Conservation (phyloP, 2,888 invertebrate species). For the Pristionchus fissidentatus region DNA sequence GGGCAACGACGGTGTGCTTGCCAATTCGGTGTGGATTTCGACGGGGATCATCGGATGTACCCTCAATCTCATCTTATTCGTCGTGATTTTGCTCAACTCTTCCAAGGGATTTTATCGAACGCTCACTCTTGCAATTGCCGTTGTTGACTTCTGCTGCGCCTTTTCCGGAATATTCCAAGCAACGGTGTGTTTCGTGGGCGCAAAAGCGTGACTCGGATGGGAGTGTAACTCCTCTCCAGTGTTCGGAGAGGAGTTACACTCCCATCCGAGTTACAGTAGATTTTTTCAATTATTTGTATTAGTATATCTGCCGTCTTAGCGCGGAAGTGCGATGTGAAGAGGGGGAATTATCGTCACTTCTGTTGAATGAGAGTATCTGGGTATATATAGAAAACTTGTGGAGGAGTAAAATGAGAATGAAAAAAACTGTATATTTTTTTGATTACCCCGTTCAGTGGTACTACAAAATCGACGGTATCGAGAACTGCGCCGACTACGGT, state of each 20-base stretch:
- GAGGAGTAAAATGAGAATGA: too few relatives aligned
- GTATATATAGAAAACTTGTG: too few relatives aligned
- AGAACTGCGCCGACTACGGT: conserved; percentile 2
- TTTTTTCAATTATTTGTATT: neutral
- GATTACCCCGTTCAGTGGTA: neutral
- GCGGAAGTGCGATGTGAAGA: too few relatives aligned
- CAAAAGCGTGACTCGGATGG: too few relatives aligned
- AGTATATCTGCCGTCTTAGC: too few relatives aligned
- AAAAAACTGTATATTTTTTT: neutral
- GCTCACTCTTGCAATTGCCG: neutral
- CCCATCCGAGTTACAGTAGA: too few relatives aligned
- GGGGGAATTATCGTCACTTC: too few relatives aligned
- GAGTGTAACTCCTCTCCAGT: too few relatives aligned
- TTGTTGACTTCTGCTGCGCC: conserved; percentile 14
- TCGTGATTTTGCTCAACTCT: neutral
- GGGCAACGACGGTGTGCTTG: neutral
- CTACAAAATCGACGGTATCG: neutral
- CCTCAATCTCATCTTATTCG: neutral
- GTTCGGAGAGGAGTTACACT: too few relatives aligned
- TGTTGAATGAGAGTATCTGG: too few relatives aligned
- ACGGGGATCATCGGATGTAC: conserved; percentile 6
- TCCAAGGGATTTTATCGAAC: conserved; percentile 21
- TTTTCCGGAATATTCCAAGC: neutral
- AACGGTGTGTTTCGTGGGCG: neutral
- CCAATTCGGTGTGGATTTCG: conserved; percentile 4